Evolutionary conservation across 2,888 invertebrate species (phyloP), one percentile per base, ranked within the genome.

Genomic region (Hypomecis punctinalis): DNA sequence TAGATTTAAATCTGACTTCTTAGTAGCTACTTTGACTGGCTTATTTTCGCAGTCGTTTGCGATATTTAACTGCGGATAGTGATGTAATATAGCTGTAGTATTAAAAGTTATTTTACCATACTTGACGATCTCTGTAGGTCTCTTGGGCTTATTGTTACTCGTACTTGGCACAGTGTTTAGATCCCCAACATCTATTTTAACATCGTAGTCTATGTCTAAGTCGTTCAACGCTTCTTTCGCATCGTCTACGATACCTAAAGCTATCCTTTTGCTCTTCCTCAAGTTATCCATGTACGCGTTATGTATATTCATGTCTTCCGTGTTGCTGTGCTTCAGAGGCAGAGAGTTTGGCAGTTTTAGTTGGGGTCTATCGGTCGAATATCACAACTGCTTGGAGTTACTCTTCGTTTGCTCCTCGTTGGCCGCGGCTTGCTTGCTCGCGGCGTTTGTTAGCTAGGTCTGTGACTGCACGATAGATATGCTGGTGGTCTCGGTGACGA

Each of bases 401-500:
- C 80, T 80, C 73, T 82, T 80, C 69, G 75, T 77, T 48, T 78
- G 73, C 45, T 90, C 86, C 70, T 72, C 71, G 59, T 85, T 88
- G 57, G 90, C 90, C 89, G 91, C 89, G 82, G 87, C 82, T 77
- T 76, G 70, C 37, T 90, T 89, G 78, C 89, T 88, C 84, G 87
- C 91, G 90, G 92, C 91, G 74, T 84, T 83, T 80, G 85, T 87
- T 94, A 95, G 96, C 95, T 96, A 96, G 94, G 96, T 95, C 78
- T 94, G 94, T 74, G 95, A 95, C 77, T 95, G 95, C 9, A 95
- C 95, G 89, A 95, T 93, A 6, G 95, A 95, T 70, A 95, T 95
- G 78, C 95, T 95, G 59, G 95, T 95, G 64, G 96, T 95, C 85
- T 96, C 96, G 65, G 95, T 95, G 67, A 95, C 94, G 69, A 95